phyloP scores from a whole-genome alignment of 2,888 invertebrate species.

The Habroteleia sp. region DNA sequence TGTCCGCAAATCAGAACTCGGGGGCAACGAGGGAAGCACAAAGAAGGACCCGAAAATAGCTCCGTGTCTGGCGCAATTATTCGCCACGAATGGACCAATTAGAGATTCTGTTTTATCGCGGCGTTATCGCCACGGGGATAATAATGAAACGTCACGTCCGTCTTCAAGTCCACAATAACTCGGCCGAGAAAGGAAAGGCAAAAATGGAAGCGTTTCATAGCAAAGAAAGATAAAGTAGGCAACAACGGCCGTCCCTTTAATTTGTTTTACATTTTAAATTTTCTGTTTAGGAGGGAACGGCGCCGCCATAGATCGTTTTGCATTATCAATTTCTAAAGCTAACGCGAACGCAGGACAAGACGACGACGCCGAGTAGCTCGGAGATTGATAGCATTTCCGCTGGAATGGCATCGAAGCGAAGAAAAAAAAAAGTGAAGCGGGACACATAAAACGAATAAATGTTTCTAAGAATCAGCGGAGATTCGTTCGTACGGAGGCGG shows the following conservation, averaged over 20 bases:
- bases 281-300: slow-evolving; percentile 31
- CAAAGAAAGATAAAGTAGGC: slow-evolving; percentile 36
- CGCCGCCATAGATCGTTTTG: slow-evolving; percentile 56
- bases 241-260: slow-evolving; percentile 38
- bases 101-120: slow-evolving; percentile 45
- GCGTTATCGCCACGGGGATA: slow-evolving; percentile 35
- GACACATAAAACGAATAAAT: slow-evolving; percentile 68
- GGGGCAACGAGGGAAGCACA: slow-evolving; percentile 5
- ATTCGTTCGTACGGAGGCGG: slow-evolving; percentile 67
- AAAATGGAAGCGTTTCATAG: slow-evolving; percentile 25
- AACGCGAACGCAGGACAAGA: slow-evolving; percentile 17
- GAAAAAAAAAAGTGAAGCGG: slow-evolving; percentile 21
- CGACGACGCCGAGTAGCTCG: slow-evolving; percentile 31
- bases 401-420: slow-evolving; percentile 13
- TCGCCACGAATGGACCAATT: slow-evolving; percentile 40
- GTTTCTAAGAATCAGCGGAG: slow-evolving; percentile 67
- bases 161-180: slow-evolving; percentile 43
- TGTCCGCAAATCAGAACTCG: slow-evolving; percentile 14
- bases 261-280: slow-evolving; percentile 61
- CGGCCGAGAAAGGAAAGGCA: slow-evolving; percentile 1
- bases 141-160: slow-evolving; percentile 53
- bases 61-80: slow-evolving; percentile 38
- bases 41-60: slow-evolving; percentile 29
- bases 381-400: slow-evolving; percentile 63
- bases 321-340: slow-evolving; percentile 62